Evolutionary conservation across 2,888 invertebrate genomes (phyloP), one percentile per base, ranked within the genome.

Genomic region (Sarcophaga rosellei): DNA sequence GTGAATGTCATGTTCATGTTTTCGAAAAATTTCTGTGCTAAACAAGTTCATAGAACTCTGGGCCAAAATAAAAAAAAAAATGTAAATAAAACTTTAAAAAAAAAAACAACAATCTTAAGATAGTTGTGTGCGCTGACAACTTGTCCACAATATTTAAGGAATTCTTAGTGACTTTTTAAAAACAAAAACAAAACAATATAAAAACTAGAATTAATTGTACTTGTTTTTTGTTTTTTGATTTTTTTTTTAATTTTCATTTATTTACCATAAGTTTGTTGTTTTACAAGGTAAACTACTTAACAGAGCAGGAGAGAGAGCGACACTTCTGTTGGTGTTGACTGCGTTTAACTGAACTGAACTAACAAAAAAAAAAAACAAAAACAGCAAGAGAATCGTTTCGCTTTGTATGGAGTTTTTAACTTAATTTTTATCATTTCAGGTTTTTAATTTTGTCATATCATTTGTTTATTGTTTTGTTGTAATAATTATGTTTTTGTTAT

Each of bases 21-120:
- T 76, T 45, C 10, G 15, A 25, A 76, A 81, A 76, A 47, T 70
- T 75, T 82, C 45, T 82, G 70, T 78, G 74, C 59, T 74, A 79
- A 81, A 78, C 81, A 73, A 82, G 81, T 81, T 85, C 81, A 85
- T 78, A 85, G 85, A 85, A 85, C 82, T 85, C 61, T 79, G 53
- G 53, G 53, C 17, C 17, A 17, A 53, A 53, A 53, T 5, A 53
- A 53, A 44, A 69, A 61, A 61, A 45, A 77, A 75, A 75, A 81
- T 74, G 74, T 82, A 85, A 82, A 82, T 78, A 82, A 85, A 82
- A 63, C 45, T 57, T 66, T 79, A 75, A 75, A 66, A 82, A 74
- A 63, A 76, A 76, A 21, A 66, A 63, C 53, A 66, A 63, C 53
- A 66, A 53, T 15, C 53, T 15, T 53, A 53, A 53, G 17, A 2